phyloP scores from a whole-genome alignment of 53 echinoderm and acorn worm species.

The Actinopyga echinites region DNA sequence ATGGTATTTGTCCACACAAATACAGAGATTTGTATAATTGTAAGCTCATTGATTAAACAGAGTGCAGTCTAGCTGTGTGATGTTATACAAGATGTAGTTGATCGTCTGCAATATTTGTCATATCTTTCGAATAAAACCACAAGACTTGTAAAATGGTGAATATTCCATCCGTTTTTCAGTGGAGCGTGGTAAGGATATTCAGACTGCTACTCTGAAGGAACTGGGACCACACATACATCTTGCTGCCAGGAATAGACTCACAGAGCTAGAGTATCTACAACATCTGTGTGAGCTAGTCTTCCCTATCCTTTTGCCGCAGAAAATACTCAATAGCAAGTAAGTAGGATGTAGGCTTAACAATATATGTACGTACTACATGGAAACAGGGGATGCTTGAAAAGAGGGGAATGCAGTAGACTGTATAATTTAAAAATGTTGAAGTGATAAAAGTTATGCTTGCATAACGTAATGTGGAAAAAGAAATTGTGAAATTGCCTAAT shows the following conservation, averaged over 20 bases:
- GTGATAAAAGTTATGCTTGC: no score
- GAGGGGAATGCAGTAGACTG: no score
- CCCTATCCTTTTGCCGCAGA: constrained; percentile 74
- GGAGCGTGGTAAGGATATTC: constrained; percentile 74
- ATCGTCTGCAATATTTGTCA: background rate
- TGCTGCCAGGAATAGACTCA: constrained; percentile 73
- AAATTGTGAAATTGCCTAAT: no score
- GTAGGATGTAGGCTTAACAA: no score
- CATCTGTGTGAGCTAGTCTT: constrained; percentile 81
- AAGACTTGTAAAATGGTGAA: no score
- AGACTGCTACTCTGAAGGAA: constrained; percentile 68
- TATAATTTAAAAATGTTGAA: background rate
- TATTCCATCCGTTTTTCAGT: constrained; percentile 40
- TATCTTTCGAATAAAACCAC: no score
- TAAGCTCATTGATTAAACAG: no score
- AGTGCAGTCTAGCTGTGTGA: constrained; percentile 64
- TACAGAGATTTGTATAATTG: no score
- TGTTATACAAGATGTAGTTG: constrained; percentile 68
- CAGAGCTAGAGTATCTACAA: constrained; percentile 85
- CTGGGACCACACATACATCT: constrained; percentile 76
- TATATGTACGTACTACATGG: no score
- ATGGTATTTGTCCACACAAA: no score
- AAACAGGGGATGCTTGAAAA: no score
- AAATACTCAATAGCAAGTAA: constrained; percentile 79
- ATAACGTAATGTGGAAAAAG: no score